Conservation (phyloP, 2,888 invertebrate species). For the Tridacna crocea region DNA sequence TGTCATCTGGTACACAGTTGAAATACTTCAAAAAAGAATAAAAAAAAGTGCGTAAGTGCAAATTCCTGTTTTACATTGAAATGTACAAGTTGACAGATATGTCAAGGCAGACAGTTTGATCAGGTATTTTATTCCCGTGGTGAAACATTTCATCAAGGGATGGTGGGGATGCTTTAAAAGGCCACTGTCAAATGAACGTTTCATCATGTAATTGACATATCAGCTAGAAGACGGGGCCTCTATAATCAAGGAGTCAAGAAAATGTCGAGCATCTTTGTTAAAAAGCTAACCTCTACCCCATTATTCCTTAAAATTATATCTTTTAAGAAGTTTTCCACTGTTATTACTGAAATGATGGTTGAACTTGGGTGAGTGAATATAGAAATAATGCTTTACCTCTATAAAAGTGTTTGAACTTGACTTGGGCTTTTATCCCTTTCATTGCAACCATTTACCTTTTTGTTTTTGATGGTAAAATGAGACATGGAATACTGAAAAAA, state of each 20-base stretch:
- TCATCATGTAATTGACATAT: constrained; percentile 49
- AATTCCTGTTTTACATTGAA: no score
- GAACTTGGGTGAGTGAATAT: constrained; percentile 9
- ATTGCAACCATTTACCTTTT: neutral
- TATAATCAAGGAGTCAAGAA: constrained; percentile 48
- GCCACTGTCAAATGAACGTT: neutral
- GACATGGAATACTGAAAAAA: neutral
- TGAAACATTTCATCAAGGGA: no score
- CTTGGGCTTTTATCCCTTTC: constrained; percentile 1
- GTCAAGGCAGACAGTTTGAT: no score
- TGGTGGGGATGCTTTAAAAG: neutral
- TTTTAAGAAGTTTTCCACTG: constrained; percentile 42
- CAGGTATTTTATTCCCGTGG: no score
- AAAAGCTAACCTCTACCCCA: constrained; percentile 39
- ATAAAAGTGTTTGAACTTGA: constrained; percentile 15
- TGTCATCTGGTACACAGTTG: no score
- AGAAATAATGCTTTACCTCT: constrained; percentile 2
- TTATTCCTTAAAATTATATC: constrained; percentile 62
- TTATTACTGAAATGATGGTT: constrained; percentile 43
- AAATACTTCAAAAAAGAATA: no score
- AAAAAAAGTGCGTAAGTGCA: no score
- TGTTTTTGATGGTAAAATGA: no score
- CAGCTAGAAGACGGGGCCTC: constrained; percentile 28
- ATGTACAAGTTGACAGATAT: no score
- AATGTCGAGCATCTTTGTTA: constrained; percentile 39